A percentile compares a stretch with the other conserved stretches of the same genome.
These are phyloP conservation scores for Epirrhoe alternata DNA, from an alignment of 2,888 invertebrate genomes.

Conservation along the genomic window DNA sequence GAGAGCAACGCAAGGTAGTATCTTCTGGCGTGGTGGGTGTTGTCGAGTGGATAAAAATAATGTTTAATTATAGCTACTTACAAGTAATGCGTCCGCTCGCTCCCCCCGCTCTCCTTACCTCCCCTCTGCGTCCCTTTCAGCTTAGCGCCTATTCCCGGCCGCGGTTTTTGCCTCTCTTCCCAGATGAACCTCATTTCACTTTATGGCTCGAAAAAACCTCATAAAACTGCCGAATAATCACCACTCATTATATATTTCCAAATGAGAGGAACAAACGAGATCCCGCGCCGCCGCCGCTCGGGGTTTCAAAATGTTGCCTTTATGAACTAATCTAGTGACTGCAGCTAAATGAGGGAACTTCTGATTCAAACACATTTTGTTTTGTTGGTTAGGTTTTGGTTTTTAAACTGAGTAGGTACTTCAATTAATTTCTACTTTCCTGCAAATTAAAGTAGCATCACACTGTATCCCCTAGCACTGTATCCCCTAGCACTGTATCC, in stretches of 20 bases:
- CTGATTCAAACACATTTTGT: too few species aligned
- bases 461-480: too few species aligned
- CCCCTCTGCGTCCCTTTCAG: neutral
- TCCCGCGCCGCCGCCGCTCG: neutral
- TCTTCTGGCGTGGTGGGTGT: neutral
- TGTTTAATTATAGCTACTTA: neutral
- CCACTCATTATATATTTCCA: conserved; percentile 42
- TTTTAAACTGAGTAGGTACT: too few species aligned
- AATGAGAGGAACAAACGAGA: conserved; percentile 33
- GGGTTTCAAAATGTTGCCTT: neutral
- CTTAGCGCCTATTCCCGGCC: conserved; percentile 2
- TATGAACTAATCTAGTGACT: neutral
- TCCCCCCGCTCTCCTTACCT: neutral
- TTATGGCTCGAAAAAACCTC: conserved; percentile 24
- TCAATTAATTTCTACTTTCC: too few species aligned
- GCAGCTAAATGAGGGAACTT: neutral
- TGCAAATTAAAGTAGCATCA: too few species aligned
- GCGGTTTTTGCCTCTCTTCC: conserved; percentile 27
- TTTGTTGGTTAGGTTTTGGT: too few species aligned
- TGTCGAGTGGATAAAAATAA: neutral
- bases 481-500: too few species aligned
- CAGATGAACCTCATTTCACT: conserved; percentile 32
- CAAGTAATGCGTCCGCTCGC: neutral
- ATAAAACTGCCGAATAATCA: conserved; percentile 35
- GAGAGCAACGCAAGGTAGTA: neutral